Evolutionary conservation across 2,888 invertebrate species (phyloP), one percentile per base, ranked within the genome.

Genomic region (Octonoba sinensis): DNA sequence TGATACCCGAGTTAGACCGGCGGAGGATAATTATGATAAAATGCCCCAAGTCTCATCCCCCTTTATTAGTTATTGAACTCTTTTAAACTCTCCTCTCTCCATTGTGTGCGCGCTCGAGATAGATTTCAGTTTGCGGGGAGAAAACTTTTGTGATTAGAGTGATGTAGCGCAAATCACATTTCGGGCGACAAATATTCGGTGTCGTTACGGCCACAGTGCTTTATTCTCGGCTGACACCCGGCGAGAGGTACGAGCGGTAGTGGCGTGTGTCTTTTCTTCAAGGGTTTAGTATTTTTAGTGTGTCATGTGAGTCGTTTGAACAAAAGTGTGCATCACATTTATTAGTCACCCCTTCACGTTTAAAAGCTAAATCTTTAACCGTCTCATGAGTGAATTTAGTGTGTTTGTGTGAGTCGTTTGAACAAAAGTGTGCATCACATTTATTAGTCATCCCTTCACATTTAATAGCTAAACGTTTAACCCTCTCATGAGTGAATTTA

Each of bases 11-110:
- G 72, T 59, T 47, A 57, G 71, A 49, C 72, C 59, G 27, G 65
- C 47, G 15, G 59, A 20, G 60, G 67, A 67, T 73, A 73, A 79
- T 79, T 73, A 79, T 79, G 72, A 79, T 73, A 62, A 73, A 73
- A 73, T 60, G 66, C 71, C 47, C 57, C 15, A 44, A 18, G 72
- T 59, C 59, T 36, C 36, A 44, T 59, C 54, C 20, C 18, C 78
- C 79, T 79, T 57, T 79, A 79, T 79, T 79, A 79, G 79, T 79
- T 79, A 79, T 79, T 73, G 79, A 79, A 72, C 79, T 79, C 79
- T 79, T 79, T 66, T 72, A 66, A 72, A 65, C 56, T 49, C 65
- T 51, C 46, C 20, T 49, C 57, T n/a, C 70, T 44, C 44, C 64
- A 64, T 77, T 69, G 77, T 73, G 56, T 64, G 49, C 54, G 12